Base-by-base conservation (phyloP, 2,113 vertebrate species). In the Phaethon lepturus region DNA sequence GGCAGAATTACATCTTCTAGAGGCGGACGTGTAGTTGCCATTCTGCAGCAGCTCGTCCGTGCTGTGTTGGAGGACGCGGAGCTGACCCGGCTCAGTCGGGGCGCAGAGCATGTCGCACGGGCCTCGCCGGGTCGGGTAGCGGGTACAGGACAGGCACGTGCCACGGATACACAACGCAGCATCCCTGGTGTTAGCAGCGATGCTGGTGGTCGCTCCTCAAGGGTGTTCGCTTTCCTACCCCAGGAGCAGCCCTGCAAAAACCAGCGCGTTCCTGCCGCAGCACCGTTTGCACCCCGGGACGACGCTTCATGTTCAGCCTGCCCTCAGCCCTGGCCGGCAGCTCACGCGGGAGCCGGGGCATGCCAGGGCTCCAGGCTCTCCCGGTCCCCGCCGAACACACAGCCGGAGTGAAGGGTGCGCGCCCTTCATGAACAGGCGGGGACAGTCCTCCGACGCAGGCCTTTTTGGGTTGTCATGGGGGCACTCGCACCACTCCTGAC, bases 111-210 rank as follows among this genome's bases (percentile, higher is more conserved):
- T 28, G 68, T 73, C 52, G 55, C 9, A 23, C 2, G 17, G 45
- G 13, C 58, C 33, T 18, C 31, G 31, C 44, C 56, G 35, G n/a
- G 29, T 53, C 4, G 2, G 15, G 69, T 35, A 14, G 16, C 4
- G 6, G 55, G 23, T 69, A 53, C 24, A n/a, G n/a, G 63, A 26
- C 45, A 62, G 38, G 52, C 59, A 35, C 2, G 2, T 6, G 53
- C 29, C 59, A 22, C 2, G 9, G n/a, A 7, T 31, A 24, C 0
- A 1, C 13, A n/a, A 28, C 44, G 31, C 47, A 7, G 40, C 49
- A 60, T 38, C 40, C n/a, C 25, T 7, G 11, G 45, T 3, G 9
- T 19, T 35, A 64, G 38, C 24, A 23, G 44, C 3, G 9, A 16
- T 5, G 11, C 13, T 29, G 55, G 15, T 15, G 28, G 10, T 44